Evolutionary conservation across 2,888 invertebrate genomes (phyloP).

Genomic region (Lissonota sp.): DNA sequence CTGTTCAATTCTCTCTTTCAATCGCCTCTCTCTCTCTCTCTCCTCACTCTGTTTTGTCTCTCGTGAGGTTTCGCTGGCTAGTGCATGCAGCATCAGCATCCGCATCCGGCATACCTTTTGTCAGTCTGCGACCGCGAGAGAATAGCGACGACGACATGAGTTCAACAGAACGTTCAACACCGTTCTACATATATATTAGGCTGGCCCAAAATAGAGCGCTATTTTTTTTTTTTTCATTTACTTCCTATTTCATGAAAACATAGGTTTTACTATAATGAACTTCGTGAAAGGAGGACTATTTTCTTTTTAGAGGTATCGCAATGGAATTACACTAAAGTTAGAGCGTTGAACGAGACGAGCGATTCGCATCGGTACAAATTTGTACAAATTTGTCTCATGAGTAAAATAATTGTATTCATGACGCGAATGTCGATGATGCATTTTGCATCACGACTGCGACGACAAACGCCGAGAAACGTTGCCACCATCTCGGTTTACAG

Average conservation of each 20-base stretch:
- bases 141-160: conserved; percentile 30
- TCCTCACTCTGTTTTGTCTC: conserved; percentile 26
- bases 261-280: too few relatives aligned
- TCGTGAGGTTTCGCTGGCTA: conserved; percentile 14
- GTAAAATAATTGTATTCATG: conserved; percentile 39
- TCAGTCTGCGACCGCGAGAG: conserved; percentile 51
- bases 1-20: conserved; percentile 25
- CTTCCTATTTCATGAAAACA: too few relatives aligned
- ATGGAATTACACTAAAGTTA: too few relatives aligned
- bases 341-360: conserved; percentile 29
- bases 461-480: background rate
- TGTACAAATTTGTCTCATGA: conserved; percentile 29
- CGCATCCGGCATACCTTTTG: conserved; percentile 60
- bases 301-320: too few relatives aligned
- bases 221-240: too few relatives aligned
- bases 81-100: conserved; percentile 54
- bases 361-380: conserved; percentile 42
- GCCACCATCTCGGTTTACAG: background rate
- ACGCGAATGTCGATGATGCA: conserved; percentile 30
- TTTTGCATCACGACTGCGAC: conserved; percentile 1
- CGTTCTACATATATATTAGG: background rate
- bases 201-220: too few relatives aligned
- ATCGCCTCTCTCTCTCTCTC: background rate
- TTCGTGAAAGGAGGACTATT: too few relatives aligned
- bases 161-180: conserved; percentile 51